Evolutionary conservation across 2,113 vertebrate species (phyloP).

Genomic region (Pica pica): DNA sequence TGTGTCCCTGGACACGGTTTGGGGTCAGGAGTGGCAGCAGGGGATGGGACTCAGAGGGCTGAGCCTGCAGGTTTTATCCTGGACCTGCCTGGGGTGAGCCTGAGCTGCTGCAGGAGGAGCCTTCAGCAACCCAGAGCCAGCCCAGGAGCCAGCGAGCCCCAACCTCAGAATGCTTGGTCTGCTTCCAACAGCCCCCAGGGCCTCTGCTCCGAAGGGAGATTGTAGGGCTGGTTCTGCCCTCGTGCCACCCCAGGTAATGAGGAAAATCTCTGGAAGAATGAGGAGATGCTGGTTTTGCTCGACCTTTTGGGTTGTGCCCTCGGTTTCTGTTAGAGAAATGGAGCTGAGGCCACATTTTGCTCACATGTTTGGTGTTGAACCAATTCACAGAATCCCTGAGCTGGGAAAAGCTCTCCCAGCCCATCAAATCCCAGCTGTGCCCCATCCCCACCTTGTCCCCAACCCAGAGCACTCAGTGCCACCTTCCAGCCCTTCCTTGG

Average conservation of each 20-base stretch:
- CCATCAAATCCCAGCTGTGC: rapidly evolving
- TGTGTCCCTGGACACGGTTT: not conserved
- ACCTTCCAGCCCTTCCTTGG: not conserved
- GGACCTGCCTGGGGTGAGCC: not conserved
- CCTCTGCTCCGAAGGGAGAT: not conserved
- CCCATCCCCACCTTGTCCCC: rapidly evolving
- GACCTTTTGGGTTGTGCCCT: not conserved
- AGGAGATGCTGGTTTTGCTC: not conserved
- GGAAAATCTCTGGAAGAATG: not conserved
- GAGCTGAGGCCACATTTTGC: not conserved
- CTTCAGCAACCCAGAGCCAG: not conserved
- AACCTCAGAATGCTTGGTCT: not conserved
- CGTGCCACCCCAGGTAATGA: not conserved
- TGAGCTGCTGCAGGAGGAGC: not conserved
- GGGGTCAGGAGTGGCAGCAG: not conserved
- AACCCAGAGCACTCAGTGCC: not conserved
- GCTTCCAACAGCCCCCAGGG: not conserved
- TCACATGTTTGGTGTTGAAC: not conserved
- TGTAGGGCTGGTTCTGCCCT: not conserved
- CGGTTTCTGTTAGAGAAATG: not conserved
- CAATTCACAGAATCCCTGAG: not conserved
- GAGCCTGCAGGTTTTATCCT: not conserved
- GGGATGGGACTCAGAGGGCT: not conserved
- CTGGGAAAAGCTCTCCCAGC: not conserved
- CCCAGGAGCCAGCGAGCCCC: not conserved